Conservation (phyloP, 2,113 vertebrate species). For the Apteryx owenii region DNA sequence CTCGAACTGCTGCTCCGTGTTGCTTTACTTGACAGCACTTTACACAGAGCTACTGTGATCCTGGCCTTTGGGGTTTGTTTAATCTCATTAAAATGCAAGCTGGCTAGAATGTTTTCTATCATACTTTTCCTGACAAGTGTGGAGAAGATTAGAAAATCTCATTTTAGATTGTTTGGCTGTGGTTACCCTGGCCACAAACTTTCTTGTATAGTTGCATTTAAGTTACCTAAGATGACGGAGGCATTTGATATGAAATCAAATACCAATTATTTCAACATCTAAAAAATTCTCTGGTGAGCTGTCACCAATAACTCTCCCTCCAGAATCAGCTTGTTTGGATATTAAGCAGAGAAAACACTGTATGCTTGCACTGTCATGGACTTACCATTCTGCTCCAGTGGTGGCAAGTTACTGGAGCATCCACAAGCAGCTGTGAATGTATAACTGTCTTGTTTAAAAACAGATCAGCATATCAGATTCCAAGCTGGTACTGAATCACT, state of each 20-base stretch:
- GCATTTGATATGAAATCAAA: neutral
- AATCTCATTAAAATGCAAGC: neutral
- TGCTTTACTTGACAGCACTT: neutral
- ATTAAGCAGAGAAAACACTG: neutral
- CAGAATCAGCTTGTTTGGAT: neutral
- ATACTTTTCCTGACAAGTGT: neutral
- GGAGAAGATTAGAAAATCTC: neutral
- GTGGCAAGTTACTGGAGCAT: neutral
- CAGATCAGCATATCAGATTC: neutral
- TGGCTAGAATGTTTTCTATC: neutral
- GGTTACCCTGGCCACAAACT: neutral
- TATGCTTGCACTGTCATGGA: neutral
- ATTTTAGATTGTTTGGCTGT: neutral
- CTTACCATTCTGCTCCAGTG: neutral
- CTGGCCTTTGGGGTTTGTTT: neutral
- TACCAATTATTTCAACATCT: neutral
- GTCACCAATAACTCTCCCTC: neutral
- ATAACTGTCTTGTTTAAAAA: neutral
- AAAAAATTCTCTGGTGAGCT: neutral
- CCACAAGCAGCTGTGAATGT: neutral
- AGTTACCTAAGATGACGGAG: neutral
- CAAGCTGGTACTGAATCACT: neutral
- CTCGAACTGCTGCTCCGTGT: neutral
- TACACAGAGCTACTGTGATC: neutral
- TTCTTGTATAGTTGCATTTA: neutral